A percentile compares a stretch with the other conserved stretches of the same genome.
Conservation (phyloP, 2,888 invertebrate species). For the Drosophila macrospina region DNA sequence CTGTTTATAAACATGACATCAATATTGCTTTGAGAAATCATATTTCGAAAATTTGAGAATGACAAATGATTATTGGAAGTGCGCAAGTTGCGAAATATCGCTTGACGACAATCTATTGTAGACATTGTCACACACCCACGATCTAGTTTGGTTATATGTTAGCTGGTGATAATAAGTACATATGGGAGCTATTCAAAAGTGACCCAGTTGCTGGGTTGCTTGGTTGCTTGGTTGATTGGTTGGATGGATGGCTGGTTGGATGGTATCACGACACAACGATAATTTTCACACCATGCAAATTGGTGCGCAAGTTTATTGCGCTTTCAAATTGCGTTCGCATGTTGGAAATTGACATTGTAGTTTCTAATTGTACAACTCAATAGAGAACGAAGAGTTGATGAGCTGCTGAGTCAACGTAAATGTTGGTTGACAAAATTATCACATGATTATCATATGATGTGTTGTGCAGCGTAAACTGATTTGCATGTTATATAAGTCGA, state of each 20-base stretch:
- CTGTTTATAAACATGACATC: slow-evolving; percentile 3
- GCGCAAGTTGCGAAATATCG: background rate
- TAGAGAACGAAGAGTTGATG: slow-evolving; percentile 21
- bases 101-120: slow-evolving; percentile 9
- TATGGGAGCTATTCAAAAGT: slow-evolving; percentile 16
- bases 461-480: slow-evolving; percentile 25
- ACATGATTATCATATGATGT: slow-evolving; percentile 76
- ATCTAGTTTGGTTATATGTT: slow-evolving; percentile 16
- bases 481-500: slow-evolving; percentile 53
- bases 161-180: slow-evolving; percentile 25
- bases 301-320: slow-evolving; percentile 63
- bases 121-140: slow-evolving; percentile 27
- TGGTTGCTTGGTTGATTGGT: slow-evolving; percentile 6
- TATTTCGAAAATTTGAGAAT: background rate
- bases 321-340: slow-evolving; percentile 39
- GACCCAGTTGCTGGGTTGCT: slow-evolving; percentile 20
- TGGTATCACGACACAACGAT: slow-evolving; percentile 38
- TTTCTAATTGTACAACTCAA: slow-evolving; percentile 69
- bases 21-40: slow-evolving; percentile 5
- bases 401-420: slow-evolving; percentile 56
- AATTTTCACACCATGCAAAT: slow-evolving; percentile 78
- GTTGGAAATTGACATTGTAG: slow-evolving; percentile 28
- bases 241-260: background rate
- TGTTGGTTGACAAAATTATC: slow-evolving; percentile 56
- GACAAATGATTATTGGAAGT: slow-evolving; percentile 6